Percentiles rank a stretch among this genome's conserved stretches.
phyloP scores from a whole-genome alignment of 2,113 vertebrate species.

The Notiomystis cincta region DNA sequence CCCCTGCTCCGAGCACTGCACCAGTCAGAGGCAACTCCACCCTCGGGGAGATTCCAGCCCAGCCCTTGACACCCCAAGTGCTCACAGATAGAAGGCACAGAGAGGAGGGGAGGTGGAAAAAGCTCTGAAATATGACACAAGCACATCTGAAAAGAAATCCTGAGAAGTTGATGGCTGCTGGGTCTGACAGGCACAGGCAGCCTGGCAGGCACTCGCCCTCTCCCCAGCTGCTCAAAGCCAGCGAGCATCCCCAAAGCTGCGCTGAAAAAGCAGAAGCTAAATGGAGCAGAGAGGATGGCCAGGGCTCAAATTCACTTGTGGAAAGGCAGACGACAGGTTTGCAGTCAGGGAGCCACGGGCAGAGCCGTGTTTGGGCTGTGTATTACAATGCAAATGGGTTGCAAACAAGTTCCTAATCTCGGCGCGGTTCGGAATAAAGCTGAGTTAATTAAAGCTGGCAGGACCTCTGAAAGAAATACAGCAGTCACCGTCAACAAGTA shows the following conservation, averaged over 20 bases:
- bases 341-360: neutral
- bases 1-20: neutral
- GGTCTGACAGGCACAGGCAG: neutral
- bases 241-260: neutral
- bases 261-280: neutral
- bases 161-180: neutral
- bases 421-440: neutral
- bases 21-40: neutral
- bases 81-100: neutral
- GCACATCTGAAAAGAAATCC: neutral
- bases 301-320: neutral
- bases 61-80: neutral
- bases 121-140: neutral
- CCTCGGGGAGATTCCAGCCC: neutral
- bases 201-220: neutral
- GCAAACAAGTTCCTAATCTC: slow-evolving; percentile 8
- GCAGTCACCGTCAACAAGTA: neutral
- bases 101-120: neutral
- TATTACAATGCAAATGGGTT: neutral
- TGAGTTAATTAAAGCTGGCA: slow-evolving; percentile 26
- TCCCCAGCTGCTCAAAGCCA: neutral
- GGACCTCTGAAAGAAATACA: neutral
- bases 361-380: neutral
- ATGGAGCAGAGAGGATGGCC: neutral
- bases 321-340: neutral